phyloP scores from a whole-genome alignment of 2,797 vertebrate genomes.

The Falco columbarius region DNA sequence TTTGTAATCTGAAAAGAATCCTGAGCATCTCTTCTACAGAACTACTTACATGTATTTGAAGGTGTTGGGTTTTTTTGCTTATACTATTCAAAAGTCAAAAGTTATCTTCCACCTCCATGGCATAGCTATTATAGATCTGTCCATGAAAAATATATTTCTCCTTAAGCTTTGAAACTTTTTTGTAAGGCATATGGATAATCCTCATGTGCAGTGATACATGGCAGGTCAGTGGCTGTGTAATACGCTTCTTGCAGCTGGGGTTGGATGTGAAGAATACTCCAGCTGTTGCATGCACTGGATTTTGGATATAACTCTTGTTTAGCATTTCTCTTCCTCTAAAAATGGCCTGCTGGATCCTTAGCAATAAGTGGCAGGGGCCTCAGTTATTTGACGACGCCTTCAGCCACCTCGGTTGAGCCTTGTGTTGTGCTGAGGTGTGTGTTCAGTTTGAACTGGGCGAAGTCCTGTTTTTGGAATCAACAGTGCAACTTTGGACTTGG shows the following conservation, averaged over 20 bases:
- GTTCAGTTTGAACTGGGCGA: neutral
- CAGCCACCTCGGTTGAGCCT: rapidly evolving
- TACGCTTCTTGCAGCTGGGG: too few relatives aligned
- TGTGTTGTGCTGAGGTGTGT: too few relatives aligned
- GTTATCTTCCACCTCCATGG: rapidly evolving
- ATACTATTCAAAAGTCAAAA: neutral
- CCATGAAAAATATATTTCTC: rapidly evolving
- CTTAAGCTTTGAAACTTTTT: neutral
- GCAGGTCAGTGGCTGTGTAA: too few relatives aligned
- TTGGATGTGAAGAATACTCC: too few relatives aligned
- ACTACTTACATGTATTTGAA: rapidly evolving
- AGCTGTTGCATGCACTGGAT: neutral
- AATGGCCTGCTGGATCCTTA: neutral
- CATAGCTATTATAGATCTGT: neutral
- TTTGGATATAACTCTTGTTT: neutral
- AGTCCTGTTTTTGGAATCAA: too few relatives aligned
- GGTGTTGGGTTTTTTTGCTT: rapidly evolving
- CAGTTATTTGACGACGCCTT: rapidly evolving
- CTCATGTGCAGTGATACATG: rapidly evolving
- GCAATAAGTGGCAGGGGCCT: neutral
- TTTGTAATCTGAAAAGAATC: neutral
- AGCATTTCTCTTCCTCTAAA: neutral
- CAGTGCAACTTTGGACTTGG: too few relatives aligned
- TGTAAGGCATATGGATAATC: neutral
- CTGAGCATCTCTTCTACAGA: rapidly evolving